phyloP scores from a whole-genome alignment of 2,113 vertebrate species.

The Atractosteus spatula region DNA sequence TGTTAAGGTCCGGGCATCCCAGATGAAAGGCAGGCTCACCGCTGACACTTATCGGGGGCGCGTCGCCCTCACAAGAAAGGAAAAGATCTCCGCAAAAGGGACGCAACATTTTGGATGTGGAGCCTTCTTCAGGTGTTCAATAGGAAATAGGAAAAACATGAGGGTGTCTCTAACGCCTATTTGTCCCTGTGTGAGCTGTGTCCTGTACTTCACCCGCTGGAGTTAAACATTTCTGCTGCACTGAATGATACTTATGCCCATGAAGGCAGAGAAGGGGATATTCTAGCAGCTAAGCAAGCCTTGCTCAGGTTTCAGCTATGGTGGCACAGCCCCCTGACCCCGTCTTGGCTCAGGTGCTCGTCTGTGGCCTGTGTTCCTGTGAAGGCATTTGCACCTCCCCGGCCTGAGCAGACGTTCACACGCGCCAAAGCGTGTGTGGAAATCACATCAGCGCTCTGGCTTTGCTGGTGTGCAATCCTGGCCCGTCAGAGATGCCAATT shows the following conservation, averaged over 20 bases:
- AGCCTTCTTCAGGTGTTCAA: neutral
- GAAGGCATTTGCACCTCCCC: no score
- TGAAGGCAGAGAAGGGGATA: neutral
- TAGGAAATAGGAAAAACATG: neutral
- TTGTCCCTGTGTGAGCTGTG: neutral
- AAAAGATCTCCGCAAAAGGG: neutral
- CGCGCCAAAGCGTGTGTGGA: neutral
- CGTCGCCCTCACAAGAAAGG: neutral
- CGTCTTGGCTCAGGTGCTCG: neutral
- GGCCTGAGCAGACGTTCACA: neutral
- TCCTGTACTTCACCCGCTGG: neutral
- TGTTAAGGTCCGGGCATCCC: no score
- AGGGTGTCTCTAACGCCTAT: neutral
- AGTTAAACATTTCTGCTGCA: neutral
- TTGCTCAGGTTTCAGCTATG: conserved; percentile 11
- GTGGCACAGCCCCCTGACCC: neutral
- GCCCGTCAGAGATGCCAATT: no score
- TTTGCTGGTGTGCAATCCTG: no score
- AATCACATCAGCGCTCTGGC: neutral
- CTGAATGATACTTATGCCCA: neutral
- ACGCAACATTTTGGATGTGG: neutral
- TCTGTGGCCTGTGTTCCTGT: neutral
- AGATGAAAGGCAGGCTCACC: no score
- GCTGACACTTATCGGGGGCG: no score
- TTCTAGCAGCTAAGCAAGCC: conserved; percentile 2